Evolutionary conservation across 2,888 invertebrate species (phyloP).

Genomic region (Bursaphelenchus okinawaensis): DNA sequence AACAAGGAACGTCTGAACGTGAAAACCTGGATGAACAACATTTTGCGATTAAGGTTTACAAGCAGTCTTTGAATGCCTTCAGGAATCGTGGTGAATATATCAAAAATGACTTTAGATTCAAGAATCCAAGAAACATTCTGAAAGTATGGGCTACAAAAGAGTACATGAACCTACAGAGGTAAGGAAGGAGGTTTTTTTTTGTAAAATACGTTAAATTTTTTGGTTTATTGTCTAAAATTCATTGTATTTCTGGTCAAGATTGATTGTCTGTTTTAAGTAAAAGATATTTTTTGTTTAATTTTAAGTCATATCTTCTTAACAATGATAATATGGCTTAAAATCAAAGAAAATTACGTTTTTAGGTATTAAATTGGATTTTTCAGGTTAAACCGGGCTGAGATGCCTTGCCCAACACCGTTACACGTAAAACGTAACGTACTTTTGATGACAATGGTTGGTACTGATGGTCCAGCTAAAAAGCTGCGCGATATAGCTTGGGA

Average conservation of each 20-base stretch:
- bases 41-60: slow-evolving; percentile 62
- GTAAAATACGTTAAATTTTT: too few species aligned
- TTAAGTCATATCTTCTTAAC: slow-evolving; percentile 42
- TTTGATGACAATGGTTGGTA: slow-evolving; percentile 65
- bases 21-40: background rate
- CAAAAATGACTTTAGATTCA: slow-evolving; percentile 65
- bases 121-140: slow-evolving; percentile 64
- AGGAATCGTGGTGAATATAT: slow-evolving; percentile 65
- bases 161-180: slow-evolving; percentile 64
- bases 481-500: slow-evolving; percentile 62
- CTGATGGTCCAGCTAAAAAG: slow-evolving; percentile 62
- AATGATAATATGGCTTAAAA: too few species aligned
- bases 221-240: background rate
- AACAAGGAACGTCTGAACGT: background rate
- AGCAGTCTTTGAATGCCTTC: slow-evolving; percentile 66
- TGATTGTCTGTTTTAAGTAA: too few species aligned
- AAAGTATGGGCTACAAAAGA: slow-evolving; percentile 67
- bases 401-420: slow-evolving; percentile 64
- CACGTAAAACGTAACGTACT: slow-evolving; percentile 64
- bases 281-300: background rate
- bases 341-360: too few species aligned
- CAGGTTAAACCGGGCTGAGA: slow-evolving; percentile 60
- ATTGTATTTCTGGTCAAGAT: background rate
- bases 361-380: too few species aligned
- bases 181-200: background rate